A percentile compares a stretch with the other conserved stretches of the same genome.
phyloP scores from a whole-genome alignment of 1,140 invertebrate genomes.

The Aporrectodea caliginosa region DNA sequence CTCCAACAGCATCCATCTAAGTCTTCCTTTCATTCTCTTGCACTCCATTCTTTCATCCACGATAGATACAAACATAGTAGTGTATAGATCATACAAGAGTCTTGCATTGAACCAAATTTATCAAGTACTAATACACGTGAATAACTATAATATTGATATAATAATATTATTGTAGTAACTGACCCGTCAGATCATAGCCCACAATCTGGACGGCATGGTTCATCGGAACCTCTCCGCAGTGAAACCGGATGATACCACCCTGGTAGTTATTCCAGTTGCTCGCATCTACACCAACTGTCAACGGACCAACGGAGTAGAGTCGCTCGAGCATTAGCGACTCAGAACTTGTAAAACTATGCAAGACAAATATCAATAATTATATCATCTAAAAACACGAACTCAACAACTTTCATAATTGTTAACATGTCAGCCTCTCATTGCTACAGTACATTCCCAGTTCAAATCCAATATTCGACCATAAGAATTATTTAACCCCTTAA shows the following conservation, averaged over 20 bases:
- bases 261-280: slow-evolving; percentile 82
- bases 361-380: slow-evolving; percentile 29
- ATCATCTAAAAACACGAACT: not conserved
- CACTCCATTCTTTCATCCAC: no score
- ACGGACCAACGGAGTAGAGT: slow-evolving; percentile 69
- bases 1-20: no score
- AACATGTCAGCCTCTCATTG: not conserved
- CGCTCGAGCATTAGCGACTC: slow-evolving; percentile 66
- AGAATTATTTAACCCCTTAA: no score
- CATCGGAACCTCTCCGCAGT: slow-evolving; percentile 64
- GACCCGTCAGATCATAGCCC: slow-evolving; percentile 71
- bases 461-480: not conserved
- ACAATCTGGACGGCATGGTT: slow-evolving; percentile 83
- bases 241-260: slow-evolving; percentile 77
- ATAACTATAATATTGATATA: no score
- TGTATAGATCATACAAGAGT: no score
- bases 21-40: no score
- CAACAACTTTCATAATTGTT: not conserved
- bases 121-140: no score
- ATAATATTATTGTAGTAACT: no score
- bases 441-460: not conserved
- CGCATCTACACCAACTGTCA: slow-evolving; percentile 76
- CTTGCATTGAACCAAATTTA: no score
- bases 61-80: no score
- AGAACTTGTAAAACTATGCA: slow-evolving; percentile 62